Percentiles rank a stretch among this genome's conserved stretches.
These are phyloP conservation scores for Lophotis ruficrista DNA, from an alignment of 2,113 vertebrate genomes.

Conservation along the genomic window DNA sequence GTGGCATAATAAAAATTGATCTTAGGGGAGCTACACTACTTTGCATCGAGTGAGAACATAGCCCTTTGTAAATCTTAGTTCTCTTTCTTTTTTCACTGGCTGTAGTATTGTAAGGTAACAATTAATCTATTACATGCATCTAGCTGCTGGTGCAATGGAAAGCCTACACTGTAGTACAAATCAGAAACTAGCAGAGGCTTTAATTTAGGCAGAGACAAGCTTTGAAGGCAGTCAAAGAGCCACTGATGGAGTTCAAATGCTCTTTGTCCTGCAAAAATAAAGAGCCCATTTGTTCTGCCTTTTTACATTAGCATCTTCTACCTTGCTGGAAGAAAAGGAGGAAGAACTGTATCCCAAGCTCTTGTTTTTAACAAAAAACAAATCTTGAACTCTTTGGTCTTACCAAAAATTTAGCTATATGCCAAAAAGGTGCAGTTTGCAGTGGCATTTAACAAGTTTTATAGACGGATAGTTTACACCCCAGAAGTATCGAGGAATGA, in stretches of 20 bases:
- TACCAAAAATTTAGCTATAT: not conserved
- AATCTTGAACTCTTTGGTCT: not conserved
- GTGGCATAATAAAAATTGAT: constrained; percentile 12
- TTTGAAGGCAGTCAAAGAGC: constrained; percentile 61
- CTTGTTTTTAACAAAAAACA: not conserved
- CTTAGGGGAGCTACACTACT: not conserved
- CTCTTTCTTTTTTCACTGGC: not conserved
- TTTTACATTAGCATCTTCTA: constrained; percentile 39
- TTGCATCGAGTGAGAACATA: not conserved
- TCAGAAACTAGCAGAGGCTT: constrained; percentile 2
- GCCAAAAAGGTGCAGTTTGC: not conserved
- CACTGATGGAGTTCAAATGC: constrained; percentile 55
- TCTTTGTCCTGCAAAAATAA: constrained; percentile 55
- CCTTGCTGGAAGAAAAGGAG: constrained; percentile 29
- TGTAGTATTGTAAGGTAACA: not conserved
- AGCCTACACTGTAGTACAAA: not conserved
- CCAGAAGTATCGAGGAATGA: not conserved
- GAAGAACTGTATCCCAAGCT: not conserved
- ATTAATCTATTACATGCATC: not conserved
- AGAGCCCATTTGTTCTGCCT: constrained; percentile 45
- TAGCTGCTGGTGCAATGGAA: not conserved
- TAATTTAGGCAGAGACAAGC: constrained; percentile 55
- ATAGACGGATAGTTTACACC: not conserved
- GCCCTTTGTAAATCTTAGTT: not conserved
- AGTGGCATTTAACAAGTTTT: not conserved